A percentile compares a stretch with the other conserved stretches of the same genome.
phyloP scores from a whole-genome alignment of 2,888 invertebrate species.

The Schrankia costaestrigalis region DNA sequence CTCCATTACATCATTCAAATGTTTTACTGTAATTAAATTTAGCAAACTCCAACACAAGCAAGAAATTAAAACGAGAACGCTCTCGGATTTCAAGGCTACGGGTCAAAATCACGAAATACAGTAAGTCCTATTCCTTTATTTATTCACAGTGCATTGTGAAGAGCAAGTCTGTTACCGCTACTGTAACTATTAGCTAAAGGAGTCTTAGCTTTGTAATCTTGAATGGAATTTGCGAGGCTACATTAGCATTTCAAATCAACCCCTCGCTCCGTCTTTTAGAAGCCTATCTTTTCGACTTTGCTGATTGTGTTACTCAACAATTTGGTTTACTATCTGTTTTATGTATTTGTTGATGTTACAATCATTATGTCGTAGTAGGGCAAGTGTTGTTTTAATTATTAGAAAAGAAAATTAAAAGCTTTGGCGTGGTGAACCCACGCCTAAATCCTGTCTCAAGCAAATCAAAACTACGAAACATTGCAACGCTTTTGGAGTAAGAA shows the following conservation, averaged over 20 bases:
- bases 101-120: slow-evolving; percentile 20
- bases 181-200: slow-evolving; percentile 43
- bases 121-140: slow-evolving; percentile 31
- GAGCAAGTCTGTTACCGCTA: slow-evolving; percentile 28
- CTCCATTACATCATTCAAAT: too few species aligned
- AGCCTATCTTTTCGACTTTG: slow-evolving; percentile 38
- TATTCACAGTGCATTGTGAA: slow-evolving; percentile 36
- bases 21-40: too few species aligned
- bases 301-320: slow-evolving; percentile 30
- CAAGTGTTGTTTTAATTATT: slow-evolving; percentile 13
- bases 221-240: slow-evolving; percentile 43
- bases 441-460: too few species aligned
- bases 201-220: slow-evolving; percentile 44
- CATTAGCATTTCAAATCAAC: slow-evolving; percentile 56
- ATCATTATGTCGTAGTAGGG: slow-evolving; percentile 8
- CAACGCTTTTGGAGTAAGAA: too few species aligned
- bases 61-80: too few species aligned
- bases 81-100: too few species aligned
- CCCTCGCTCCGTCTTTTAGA: slow-evolving; percentile 31
- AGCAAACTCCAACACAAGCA: too few species aligned
- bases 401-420: too few species aligned
- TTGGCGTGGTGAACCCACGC: too few species aligned
- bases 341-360: slow-evolving; percentile 13
- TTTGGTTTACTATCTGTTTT: slow-evolving; percentile 27
- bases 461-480: too few species aligned